Evolutionary conservation across 2,113 vertebrate genomes (phyloP).

Genomic region (Okapia johnstoni): DNA sequence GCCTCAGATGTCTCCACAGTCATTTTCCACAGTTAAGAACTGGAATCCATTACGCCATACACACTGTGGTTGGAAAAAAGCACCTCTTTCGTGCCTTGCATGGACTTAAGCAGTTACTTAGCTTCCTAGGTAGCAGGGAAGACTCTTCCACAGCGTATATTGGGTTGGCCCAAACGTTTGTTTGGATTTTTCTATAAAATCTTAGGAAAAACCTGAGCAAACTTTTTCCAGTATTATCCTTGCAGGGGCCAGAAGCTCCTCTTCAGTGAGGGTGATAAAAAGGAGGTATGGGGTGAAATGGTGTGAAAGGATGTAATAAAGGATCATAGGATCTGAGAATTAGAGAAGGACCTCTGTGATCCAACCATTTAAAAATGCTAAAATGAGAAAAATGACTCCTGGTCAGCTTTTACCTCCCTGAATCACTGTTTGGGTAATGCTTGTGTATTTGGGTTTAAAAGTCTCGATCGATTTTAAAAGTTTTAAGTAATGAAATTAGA

Average conservation of each 20-base stretch:
- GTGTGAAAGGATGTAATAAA: neutral
- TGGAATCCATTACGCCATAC: neutral
- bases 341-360: neutral
- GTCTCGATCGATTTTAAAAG: neutral
- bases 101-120: neutral
- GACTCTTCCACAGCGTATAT: neutral
- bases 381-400: neutral
- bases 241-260: neutral
- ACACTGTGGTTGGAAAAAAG: neutral
- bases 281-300: neutral
- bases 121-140: neutral
- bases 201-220: neutral
- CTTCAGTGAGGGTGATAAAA: neutral
- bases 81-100: neutral
- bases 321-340: neutral
- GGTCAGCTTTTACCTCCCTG: neutral
- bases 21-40: neutral
- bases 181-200: neutral
- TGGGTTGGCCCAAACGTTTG: neutral
- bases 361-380: neutral
- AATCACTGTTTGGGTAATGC: neutral
- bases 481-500: neutral
- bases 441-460: neutral
- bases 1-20: neutral
- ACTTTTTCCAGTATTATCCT: neutral